A percentile compares a stretch with the other conserved stretches of the same genome.
phyloP scores from a whole-genome alignment of 2,888 invertebrate genomes.

The Pocota personata region DNA sequence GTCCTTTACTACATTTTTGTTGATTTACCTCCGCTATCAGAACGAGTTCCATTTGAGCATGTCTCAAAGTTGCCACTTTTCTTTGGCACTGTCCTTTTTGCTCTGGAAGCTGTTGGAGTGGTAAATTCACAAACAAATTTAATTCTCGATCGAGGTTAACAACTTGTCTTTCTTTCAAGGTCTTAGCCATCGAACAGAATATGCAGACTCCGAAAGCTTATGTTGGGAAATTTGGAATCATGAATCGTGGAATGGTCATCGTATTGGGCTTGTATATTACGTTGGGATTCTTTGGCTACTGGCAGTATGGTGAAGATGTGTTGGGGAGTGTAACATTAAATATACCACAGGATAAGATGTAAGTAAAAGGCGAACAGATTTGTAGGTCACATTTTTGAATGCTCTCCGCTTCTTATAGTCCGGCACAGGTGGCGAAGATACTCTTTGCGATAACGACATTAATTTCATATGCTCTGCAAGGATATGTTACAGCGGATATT shows the following conservation, averaged over 20 bases:
- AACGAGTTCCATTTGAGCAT: conserved; percentile 83
- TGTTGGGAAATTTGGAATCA: conserved; percentile 93
- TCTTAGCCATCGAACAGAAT: conserved; percentile 97
- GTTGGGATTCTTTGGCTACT: conserved; percentile 96
- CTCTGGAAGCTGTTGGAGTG: conserved; percentile 93
- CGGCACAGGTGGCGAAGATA: conserved; percentile 91
- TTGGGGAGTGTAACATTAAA: conserved; percentile 94
- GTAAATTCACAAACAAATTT: conserved; percentile 84
- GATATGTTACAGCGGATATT: conserved; percentile 98
- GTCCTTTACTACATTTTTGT: conserved; percentile 93
- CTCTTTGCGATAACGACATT: conserved; percentile 95
- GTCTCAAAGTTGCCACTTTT: conserved; percentile 89
- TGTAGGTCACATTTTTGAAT: background rate
- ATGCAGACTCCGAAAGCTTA: conserved; percentile 96
- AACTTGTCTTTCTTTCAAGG: conserved; percentile 84
- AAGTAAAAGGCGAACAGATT: conserved; percentile 81
- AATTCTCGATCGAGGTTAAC: background rate
- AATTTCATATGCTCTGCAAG: conserved; percentile 97
- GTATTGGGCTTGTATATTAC: conserved; percentile 92
- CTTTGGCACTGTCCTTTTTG: conserved; percentile 97
- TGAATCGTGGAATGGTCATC: conserved; percentile 95
- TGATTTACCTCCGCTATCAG: conserved; percentile 84
- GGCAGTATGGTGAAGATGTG: conserved; percentile 91
- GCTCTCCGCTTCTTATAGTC: conserved; percentile 79
- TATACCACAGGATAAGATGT: conserved; percentile 89